phyloP scores from a whole-genome alignment of 2,888 invertebrate species.

The Spodoptera picta region DNA sequence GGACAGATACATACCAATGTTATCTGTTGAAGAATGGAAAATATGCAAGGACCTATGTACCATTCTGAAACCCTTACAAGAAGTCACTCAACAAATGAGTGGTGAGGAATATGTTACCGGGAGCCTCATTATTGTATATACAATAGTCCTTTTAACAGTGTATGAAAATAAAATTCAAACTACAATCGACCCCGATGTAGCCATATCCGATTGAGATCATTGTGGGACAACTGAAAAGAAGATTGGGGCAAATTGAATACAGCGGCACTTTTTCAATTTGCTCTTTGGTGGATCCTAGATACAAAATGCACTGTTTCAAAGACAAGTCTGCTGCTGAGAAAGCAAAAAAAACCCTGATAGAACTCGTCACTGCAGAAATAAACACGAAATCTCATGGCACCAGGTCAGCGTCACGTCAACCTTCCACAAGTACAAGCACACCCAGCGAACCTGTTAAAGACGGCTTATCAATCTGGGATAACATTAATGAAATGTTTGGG shows the following conservation, averaged over 20 bases:
- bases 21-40: constrained; percentile 22
- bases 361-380: constrained; percentile 25
- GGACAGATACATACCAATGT: constrained; percentile 20
- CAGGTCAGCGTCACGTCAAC: constrained; percentile 20
- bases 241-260: constrained; percentile 39
- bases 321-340: constrained; percentile 32
- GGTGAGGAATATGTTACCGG: constrained; percentile 20
- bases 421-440: constrained; percentile 12
- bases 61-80: constrained; percentile 8
- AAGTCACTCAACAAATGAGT: constrained; percentile 31
- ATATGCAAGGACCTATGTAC: constrained; percentile 18
- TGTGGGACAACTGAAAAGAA: constrained; percentile 28
- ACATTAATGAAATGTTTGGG: constrained; percentile 7
- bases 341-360: constrained; percentile 26
- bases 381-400: constrained; percentile 12
- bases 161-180: constrained; percentile 20
- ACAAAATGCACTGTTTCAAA: constrained; percentile 33
- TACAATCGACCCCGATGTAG: constrained; percentile 12
- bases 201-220: constrained; percentile 14
- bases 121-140: constrained; percentile 21
- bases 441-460: no score
- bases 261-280: constrained; percentile 40
- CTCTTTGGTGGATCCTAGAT: constrained; percentile 43
- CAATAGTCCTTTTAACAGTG: constrained; percentile 11
- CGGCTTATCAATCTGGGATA: constrained; percentile 7